Evolutionary conservation across 2,888 invertebrate species (phyloP).

Genomic region (Apodemia mormo): DNA sequence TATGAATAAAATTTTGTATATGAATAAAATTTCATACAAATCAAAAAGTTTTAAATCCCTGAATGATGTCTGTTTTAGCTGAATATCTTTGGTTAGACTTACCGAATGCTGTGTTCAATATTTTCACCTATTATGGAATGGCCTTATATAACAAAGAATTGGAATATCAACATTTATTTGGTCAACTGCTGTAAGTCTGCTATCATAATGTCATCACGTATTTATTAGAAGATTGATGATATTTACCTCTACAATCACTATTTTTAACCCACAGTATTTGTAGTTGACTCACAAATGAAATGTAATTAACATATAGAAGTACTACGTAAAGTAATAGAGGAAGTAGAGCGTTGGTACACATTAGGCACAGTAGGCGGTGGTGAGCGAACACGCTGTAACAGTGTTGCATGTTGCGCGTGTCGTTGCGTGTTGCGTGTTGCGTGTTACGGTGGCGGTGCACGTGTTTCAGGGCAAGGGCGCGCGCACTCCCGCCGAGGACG

Average conservation of each 20-base stretch:
- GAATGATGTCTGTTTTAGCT: too few relatives aligned
- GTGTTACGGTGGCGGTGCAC: slow-evolving; percentile 64
- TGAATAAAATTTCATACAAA: too few relatives aligned
- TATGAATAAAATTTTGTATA: too few relatives aligned
- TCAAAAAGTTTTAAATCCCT: too few relatives aligned
- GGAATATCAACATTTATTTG: neutral
- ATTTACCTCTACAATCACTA: neutral
- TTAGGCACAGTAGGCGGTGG: neutral
- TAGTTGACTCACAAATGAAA: neutral
- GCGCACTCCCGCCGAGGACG: slow-evolving; percentile 65
- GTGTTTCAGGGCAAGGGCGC: slow-evolving; percentile 76
- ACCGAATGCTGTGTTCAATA: too few relatives aligned
- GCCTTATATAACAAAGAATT: too few relatives aligned
- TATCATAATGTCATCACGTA: neutral
- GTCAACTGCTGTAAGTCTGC: neutral
- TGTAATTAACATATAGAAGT: neutral
- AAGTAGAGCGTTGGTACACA: slow-evolving; percentile 5
- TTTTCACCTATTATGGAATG: too few relatives aligned
- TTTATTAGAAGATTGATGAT: neutral
- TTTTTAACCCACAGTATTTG: neutral
- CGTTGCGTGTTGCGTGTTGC: slow-evolving; percentile 31
- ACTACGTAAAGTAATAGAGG: neutral
- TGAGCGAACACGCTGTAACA: neutral
- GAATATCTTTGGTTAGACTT: too few relatives aligned
- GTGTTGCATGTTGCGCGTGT: neutral